A percentile compares a stretch with the other conserved stretches of the same genome.
These are phyloP conservation scores for Plagodis dolabraria DNA, from an alignment of 2,888 invertebrate species.

Conservation along the genomic window DNA sequence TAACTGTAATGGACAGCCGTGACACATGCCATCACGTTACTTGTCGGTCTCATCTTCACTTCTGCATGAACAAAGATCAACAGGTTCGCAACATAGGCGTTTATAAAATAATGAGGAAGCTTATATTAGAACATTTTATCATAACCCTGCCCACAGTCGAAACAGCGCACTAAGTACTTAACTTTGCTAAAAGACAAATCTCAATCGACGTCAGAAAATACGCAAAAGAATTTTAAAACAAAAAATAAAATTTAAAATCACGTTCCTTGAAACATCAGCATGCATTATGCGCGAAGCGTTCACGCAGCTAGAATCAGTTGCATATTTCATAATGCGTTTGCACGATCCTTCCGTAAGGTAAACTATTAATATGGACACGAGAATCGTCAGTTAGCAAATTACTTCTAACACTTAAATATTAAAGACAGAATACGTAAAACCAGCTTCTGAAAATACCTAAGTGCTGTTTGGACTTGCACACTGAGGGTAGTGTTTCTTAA, in stretches of 20 bases:
- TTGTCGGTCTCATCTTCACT: no score
- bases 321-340: slow-evolving; percentile 53
- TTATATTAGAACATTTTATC: no score
- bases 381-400: slow-evolving; percentile 29
- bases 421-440: no score
- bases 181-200: not conserved
- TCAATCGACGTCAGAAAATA: not conserved
- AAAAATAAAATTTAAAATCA: slow-evolving; percentile 39
- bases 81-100: no score
- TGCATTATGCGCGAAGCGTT: slow-evolving; percentile 46
- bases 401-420: no score
- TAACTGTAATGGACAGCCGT: no score
- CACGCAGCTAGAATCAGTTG: slow-evolving; percentile 43
- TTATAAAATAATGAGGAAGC: no score
- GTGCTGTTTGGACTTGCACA: no score
- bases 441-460: no score
- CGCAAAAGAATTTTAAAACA: not conserved
- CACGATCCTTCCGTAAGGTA: slow-evolving; percentile 53
- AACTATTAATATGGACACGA: slow-evolving; percentile 47
- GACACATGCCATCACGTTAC: no score
- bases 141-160: not conserved
- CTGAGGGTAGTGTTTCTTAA: no score
- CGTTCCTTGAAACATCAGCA: slow-evolving; percentile 41
- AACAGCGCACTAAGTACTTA: not conserved
- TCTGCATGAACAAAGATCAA: no score